These are phyloP conservation scores for Arge pagana DNA, from an alignment of 2,888 invertebrate species.

Conservation along the genomic window DNA sequence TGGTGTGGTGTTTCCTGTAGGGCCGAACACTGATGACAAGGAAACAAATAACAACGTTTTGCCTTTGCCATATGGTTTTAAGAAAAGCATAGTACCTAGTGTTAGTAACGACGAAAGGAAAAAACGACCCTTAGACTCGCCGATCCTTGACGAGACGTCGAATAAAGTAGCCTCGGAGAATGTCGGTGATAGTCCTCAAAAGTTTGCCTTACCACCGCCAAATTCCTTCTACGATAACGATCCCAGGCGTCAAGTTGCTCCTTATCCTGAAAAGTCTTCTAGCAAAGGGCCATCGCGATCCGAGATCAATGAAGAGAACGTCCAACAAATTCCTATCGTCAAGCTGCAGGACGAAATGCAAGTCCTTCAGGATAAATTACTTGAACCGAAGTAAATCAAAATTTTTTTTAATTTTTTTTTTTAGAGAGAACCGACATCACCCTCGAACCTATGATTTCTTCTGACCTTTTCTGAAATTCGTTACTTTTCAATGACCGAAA, in stretches of 20 bases:
- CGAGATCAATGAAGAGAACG: constrained; percentile 11
- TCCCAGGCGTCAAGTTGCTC: constrained; percentile 2
- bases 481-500: too few relatives aligned
- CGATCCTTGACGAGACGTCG: neutral
- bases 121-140: too few relatives aligned
- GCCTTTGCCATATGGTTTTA: constrained; percentile 36
- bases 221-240: neutral
- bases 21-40: constrained; percentile 34
- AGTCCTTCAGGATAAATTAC: constrained; percentile 32
- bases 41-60: constrained; percentile 26
- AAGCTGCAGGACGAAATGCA: constrained; percentile 30
- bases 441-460: too few relatives aligned
- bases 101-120: neutral
- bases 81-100: too few relatives aligned
- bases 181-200: constrained; percentile 5
- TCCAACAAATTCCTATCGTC: constrained; percentile 13
- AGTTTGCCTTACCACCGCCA: neutral
- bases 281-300: constrained; percentile 12
- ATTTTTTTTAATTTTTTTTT: neutral
- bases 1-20: constrained; percentile 43
- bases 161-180: constrained; percentile 5
- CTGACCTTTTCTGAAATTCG: too few relatives aligned
- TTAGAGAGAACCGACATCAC: too few relatives aligned
- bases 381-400: constrained; percentile 11
- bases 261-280: constrained; percentile 24